phyloP scores from a whole-genome alignment of 92 coral and sea anemone species.

The Zoanthus sociatus region DNA sequence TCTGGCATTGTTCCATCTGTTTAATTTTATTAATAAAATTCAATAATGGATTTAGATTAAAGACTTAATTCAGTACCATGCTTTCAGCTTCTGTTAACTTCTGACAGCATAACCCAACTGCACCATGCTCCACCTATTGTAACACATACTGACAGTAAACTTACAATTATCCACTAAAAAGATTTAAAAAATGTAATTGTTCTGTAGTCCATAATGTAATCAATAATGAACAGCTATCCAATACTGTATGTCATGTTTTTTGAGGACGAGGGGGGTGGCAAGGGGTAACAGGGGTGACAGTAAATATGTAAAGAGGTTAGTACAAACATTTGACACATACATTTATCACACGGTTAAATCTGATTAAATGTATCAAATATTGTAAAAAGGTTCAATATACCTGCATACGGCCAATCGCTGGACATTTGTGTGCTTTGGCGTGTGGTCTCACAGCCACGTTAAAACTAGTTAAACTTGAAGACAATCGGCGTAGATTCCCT shows the following conservation, averaged over 20 bases:
- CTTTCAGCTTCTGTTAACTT: conserved; percentile 77
- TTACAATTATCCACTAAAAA: background rate
- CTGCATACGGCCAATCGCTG: conserved; percentile 71
- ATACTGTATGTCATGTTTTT: too few species aligned
- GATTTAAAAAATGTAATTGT: too few species aligned
- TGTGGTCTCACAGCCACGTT: conserved; percentile 64
- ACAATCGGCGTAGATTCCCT: conserved; percentile 53
- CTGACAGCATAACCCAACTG: conserved; percentile 77
- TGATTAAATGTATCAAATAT: too few species aligned
- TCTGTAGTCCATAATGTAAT: too few species aligned
- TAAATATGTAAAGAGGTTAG: too few species aligned
- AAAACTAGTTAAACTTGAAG: conserved; percentile 44
- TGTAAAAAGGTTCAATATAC: background rate
- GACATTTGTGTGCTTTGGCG: conserved; percentile 75
- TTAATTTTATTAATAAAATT: too few species aligned
- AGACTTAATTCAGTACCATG: conserved; percentile 43
- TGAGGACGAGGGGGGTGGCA: too few species aligned
- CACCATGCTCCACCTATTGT: conserved; percentile 63
- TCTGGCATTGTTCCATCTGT: too few species aligned
- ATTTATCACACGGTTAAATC: too few species aligned
- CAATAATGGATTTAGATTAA: background rate
- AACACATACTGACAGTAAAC: background rate
- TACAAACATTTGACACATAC: too few species aligned
- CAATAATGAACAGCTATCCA: too few species aligned
- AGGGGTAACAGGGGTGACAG: too few species aligned